Evolutionary conservation across 92 coral and sea anemone genomes (phyloP), one percentile per base, ranked within the genome.

Genomic region (Palythoa caribaeorum): DNA sequence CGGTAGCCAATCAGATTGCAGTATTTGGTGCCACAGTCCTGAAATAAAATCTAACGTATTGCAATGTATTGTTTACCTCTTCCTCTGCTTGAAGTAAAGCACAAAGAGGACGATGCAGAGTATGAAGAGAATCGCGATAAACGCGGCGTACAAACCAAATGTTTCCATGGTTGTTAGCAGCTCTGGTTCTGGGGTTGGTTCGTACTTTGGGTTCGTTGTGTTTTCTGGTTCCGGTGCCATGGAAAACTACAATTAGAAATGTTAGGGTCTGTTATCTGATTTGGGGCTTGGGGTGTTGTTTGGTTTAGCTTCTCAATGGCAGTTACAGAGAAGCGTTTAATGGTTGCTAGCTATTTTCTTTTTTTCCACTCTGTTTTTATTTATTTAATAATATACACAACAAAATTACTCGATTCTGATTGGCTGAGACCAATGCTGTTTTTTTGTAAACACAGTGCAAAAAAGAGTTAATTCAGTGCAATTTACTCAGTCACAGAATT

Each of bases 131-230:
- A 79, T 71, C n/a, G 53, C 84, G 54, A 79, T 79, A 21, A 79
- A 79, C 16, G 16, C 84, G 14, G 72, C 84, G 55, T 79, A 79
- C 84, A 79, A 79, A 17, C 73, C 84, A 63, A 79, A 79, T 72
- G 72, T 79, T 72, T 79, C 53, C 71, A 37, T n/a, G 19, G 84
- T 79, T 19, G 84, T 79, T 3, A 79, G 73, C 3, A 79, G 84
- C 71, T 79, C 84, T 11, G 84, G 37, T 48, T 79, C 84, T 0
- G 84, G 84, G 17, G 84, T 79, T 39, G 84, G 73, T 62, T 79
- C 84, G 17, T 14, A 44, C 65, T 79, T 39, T 1, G 73, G 84
- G 38, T 60, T 72, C n/a, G 53, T 38, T 37, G 84, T 79, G 21
- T 72, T 62, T 37, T 62, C 70, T 60, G 84, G 84, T 62, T 60